Conservation (phyloP, 1,140 invertebrate species). For the Cylas formicarius region DNA sequence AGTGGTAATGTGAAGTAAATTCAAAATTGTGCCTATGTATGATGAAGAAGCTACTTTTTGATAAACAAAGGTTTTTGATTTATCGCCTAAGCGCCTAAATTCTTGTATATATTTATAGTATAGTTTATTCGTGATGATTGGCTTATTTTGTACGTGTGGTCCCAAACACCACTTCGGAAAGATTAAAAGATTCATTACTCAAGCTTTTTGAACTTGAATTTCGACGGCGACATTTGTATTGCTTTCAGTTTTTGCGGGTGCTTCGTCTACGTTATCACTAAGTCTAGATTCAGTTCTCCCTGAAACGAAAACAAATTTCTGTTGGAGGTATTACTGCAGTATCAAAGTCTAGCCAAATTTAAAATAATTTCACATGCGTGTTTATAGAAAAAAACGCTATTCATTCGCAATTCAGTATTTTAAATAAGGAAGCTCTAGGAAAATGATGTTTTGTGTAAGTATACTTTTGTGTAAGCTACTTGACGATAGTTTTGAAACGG, state of each 20-base stretch:
- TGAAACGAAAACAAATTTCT: no score
- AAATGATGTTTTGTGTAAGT: no score
- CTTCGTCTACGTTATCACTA: slow-evolving; percentile 58
- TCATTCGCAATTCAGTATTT: no score
- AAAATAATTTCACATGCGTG: no score
- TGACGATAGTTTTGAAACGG: no score
- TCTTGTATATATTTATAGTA: slow-evolving; percentile 16
- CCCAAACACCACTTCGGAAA: slow-evolving; percentile 35
- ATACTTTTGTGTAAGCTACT: no score
- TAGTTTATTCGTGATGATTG: slow-evolving; percentile 36
- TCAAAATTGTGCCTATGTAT: slow-evolving; percentile 6
- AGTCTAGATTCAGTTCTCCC: slow-evolving; percentile 60
- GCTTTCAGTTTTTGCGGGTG: slow-evolving; percentile 47
- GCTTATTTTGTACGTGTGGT: slow-evolving; percentile 36
- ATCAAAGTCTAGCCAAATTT: no score
- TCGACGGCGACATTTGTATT: slow-evolving; percentile 54
- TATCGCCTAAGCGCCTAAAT: slow-evolving; percentile 24
- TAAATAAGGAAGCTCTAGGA: no score
- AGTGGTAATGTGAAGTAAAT: background rate
- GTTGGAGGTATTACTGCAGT: no score
- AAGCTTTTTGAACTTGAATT: slow-evolving; percentile 39
- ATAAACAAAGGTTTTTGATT: slow-evolving; percentile 13
- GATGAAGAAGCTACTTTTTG: slow-evolving; percentile 6
- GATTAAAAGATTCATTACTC: slow-evolving; percentile 16
- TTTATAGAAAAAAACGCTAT: no score